Conservation (phyloP, 2,113 vertebrate species). For the Bubo bubo region DNA sequence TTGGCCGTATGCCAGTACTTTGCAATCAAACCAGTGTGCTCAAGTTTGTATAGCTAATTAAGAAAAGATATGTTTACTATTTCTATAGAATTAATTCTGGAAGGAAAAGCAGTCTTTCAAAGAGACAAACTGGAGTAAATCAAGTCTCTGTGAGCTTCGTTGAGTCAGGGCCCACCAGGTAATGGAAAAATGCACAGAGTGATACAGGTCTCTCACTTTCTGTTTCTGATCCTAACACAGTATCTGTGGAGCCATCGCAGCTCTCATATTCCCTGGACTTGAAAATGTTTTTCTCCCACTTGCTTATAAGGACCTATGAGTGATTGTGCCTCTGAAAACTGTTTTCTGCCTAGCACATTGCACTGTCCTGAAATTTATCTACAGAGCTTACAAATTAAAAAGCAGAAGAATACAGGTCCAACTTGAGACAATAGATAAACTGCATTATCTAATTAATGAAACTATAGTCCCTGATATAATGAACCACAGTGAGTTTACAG, state of each 20-base stretch:
- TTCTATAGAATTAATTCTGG: neutral
- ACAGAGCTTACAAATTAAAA: neutral
- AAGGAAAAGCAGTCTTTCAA: neutral
- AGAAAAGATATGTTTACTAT: neutral
- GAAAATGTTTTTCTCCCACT: neutral
- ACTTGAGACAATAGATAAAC: neutral
- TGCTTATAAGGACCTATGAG: neutral
- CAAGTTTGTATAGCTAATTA: neutral
- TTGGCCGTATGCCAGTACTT: neutral
- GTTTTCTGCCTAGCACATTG: neutral
- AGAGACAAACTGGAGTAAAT: neutral
- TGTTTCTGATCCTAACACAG: neutral
- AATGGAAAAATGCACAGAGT: neutral
- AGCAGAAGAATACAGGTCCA: neutral
- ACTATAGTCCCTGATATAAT: neutral
- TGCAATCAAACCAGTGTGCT: neutral
- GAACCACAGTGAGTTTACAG: neutral
- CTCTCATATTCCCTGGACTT: neutral
- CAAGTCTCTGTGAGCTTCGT: neutral
- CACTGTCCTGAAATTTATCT: neutral
- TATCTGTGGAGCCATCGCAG: neutral
- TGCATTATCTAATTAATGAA: neutral
- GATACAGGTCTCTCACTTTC: neutral
- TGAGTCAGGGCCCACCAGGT: neutral
- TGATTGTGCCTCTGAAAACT: neutral